phyloP scores from a whole-genome alignment of 2,888 invertebrate genomes.

The Cryptocephalus primarius region DNA sequence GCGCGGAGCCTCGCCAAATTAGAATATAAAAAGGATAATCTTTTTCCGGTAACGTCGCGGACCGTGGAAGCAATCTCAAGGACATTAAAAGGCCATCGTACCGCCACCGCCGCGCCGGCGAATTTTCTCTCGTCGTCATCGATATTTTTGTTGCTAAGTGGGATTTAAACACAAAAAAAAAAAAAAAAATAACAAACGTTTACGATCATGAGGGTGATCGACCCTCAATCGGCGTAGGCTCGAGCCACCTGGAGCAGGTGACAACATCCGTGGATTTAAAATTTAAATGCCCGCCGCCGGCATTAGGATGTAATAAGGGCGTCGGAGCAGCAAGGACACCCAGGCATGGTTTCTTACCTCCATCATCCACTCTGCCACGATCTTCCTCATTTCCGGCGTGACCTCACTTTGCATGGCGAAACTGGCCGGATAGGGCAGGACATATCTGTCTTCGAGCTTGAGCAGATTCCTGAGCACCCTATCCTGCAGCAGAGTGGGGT shows the following conservation, averaged over 20 bases:
- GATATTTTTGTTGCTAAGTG: slow-evolving; percentile 7
- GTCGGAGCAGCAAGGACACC: slow-evolving; percentile 5
- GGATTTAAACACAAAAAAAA: slow-evolving; percentile 1
- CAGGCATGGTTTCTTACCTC: slow-evolving; percentile 55
- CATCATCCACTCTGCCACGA: slow-evolving; percentile 94
- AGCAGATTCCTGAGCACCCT: slow-evolving; percentile 75
- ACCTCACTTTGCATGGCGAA: slow-evolving; percentile 84
- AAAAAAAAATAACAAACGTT: neutral
- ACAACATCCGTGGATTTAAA: slow-evolving; percentile 8
- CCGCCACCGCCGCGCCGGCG: slow-evolving; percentile 1
- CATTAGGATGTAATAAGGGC: neutral
- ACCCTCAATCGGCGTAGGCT: neutral
- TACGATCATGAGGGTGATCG: neutral
- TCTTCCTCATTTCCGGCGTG: slow-evolving; percentile 81
- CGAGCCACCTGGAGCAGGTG: neutral
- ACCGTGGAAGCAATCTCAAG: slow-evolving; percentile 5
- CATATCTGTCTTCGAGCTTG: slow-evolving; percentile 75
- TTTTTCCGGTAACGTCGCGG: neutral
- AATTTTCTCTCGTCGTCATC: neutral
- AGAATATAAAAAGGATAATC: slow-evolving; percentile 3
- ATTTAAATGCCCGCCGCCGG: slow-evolving; percentile 8
- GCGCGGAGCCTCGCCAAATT: neutral
- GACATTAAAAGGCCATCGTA: slow-evolving; percentile 12
- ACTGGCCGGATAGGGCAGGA: slow-evolving; percentile 53
- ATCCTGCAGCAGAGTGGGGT: slow-evolving; percentile 62